Base-by-base conservation (phyloP, 2,888 invertebrate genomes). In the Chesias legatella region DNA sequence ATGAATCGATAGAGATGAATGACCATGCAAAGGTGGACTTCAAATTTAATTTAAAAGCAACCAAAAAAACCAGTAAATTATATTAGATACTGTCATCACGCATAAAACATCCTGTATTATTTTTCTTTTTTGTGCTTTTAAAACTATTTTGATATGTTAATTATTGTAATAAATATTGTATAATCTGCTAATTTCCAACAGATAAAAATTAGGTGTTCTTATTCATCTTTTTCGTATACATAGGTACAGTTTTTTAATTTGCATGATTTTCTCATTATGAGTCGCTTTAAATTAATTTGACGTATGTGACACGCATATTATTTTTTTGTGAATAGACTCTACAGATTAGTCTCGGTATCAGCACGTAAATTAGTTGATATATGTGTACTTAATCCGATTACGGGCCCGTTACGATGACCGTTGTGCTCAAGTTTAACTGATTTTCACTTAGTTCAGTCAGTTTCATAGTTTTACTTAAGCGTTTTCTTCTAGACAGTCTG, bases 271-370 rank as follows among this genome's bases (percentile, higher is more conserved):
- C 33, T 28, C 33, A 41, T 51, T 51, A 43, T 47, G 34, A 42
- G 29, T 32, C 45, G 36, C 35, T 48, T 49, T 48, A 28, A 26
- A 39, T 54, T 40, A 38, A 28, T 42, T 51, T 51, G 48, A 62
- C 53, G 38, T 48, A 54, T 46, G 34, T 52, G 55, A 55, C 56
- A 58, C 45, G 51, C 57, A 38, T 56, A 60, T 58, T 56, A 48
- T 52, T 51, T 52, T 51, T 48, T 42, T 32, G 30, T 38, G 40
- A 37, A 32, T 49, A 41, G n/a, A n/a, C 47, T 52, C 47, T 48
- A 29, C 13, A 44, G 53, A 46, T 56, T 21, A 34, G 37, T 43
- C 26, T 34, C 3, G 13, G 2, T 17, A 3, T 17, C 5, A 17
- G 13, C 5, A n/a, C n/a, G 5, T 5, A 17, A 27, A 33, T 39